Conservation (phyloP, 2,113 vertebrate species). For the Phaethon lepturus region DNA sequence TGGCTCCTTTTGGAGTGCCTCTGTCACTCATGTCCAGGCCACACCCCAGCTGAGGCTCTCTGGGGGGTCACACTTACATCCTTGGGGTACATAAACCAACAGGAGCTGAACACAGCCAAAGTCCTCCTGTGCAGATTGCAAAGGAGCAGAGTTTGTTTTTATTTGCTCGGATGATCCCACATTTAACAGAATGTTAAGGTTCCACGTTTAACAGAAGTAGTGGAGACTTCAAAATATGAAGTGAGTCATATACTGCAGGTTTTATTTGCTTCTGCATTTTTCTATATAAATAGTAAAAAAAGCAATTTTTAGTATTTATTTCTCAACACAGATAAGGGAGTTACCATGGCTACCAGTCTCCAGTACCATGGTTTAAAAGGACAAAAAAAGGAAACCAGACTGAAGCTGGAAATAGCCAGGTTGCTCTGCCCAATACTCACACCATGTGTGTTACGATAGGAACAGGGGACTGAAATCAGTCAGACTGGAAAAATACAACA, state of each 20-base stretch:
- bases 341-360: constrained; percentile 30
- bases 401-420: constrained; percentile 15
- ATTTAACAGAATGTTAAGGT: not conserved
- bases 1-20: not conserved
- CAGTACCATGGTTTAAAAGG: not conserved
- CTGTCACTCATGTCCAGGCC: not conserved
- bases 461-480: constrained; percentile 5
- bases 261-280: constrained; percentile 54
- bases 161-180: not conserved
- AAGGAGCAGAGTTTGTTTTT: not conserved
- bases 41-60: not conserved
- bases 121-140: not conserved
- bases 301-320: constrained; percentile 63
- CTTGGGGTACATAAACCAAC: not conserved
- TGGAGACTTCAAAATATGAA: constrained; percentile 20
- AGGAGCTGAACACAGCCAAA: not conserved
- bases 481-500: constrained; percentile 7
- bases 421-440: not conserved
- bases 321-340: constrained; percentile 48
- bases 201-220: not conserved
- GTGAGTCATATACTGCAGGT: constrained; percentile 42
- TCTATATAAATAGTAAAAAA: constrained; percentile 53
- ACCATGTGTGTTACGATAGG: not conserved
- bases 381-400: constrained; percentile 19
- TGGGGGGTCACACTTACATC: not conserved